Evolutionary conservation across 2,797 vertebrate genomes (phyloP), one percentile per base, ranked within the genome.

Genomic region (Melanotaenia nigrans): DNA sequence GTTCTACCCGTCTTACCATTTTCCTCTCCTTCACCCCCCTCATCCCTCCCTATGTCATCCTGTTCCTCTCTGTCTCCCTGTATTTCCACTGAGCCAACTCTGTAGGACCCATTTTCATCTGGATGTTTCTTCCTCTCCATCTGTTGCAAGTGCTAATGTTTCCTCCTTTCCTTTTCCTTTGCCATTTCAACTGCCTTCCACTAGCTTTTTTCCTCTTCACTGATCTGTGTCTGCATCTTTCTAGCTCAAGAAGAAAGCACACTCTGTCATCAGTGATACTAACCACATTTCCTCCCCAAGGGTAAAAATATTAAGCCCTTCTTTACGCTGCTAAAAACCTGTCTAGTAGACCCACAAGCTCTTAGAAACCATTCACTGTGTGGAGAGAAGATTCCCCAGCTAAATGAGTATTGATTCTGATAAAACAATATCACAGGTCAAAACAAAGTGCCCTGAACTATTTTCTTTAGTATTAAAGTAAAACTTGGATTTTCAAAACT

Each of bases 121-220:
- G 82, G 71, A 81, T 68, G 62, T 87, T 82, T 86, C 78, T 83
- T 86, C 74, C 82, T 81, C 74, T 73, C 83, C 81, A 87, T 91
- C 87, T 91, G 83, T 77, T 83, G 58, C 53, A 42, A 68, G 56
- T 56, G 77, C 63, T 75, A 70, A 51, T 68, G 62, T 54, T 75
- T 75, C 30, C 60, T 24, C 51, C 1, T 69, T 84, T 32, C 35
- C 75, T 30, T 47, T 78, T 62, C 59, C 51, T 71, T 66, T 66
- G 6, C 63, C 20, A 60, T 81, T 64, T 42, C 24, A 68, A 11
- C 36, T 18, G 24, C 2, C 5, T 57, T 65, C 20, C 72, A 16
- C 35, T 20, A 42, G 1, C 11, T 63, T 55, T 20, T 71, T 18
- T 71, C 30, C 24, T 33, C n/a, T 55, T 65, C 35, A 33, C 63